Conservation (phyloP, 2,797 vertebrate species). For the Synanceia verrucosa region DNA sequence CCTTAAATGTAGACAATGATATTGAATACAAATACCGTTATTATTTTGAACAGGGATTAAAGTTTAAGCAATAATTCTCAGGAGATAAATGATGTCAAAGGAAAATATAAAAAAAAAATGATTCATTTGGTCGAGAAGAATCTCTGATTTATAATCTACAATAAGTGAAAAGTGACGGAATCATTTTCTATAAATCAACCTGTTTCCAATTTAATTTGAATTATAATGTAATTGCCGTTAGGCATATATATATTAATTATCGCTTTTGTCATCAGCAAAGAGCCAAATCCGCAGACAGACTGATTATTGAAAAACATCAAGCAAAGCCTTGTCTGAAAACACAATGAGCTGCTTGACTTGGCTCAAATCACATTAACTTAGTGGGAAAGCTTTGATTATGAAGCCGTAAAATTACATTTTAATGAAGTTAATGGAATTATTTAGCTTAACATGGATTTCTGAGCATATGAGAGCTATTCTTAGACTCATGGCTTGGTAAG, state of each 20-base stretch:
- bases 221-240: background rate
- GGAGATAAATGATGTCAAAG: no score
- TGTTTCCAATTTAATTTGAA: background rate
- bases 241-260: background rate
- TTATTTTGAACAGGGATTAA: background rate
- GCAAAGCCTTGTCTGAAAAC: constrained; percentile 30
- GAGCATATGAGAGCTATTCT: background rate
- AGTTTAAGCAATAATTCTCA: background rate
- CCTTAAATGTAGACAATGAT: background rate
- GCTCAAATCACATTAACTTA: constrained; percentile 35
- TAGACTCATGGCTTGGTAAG: background rate
- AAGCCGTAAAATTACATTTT: constrained; percentile 60
- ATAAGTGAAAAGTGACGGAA: background rate
- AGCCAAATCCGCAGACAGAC: background rate
- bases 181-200: background rate
- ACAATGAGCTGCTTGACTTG: constrained; percentile 56
- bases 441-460: constrained; percentile 28
- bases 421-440: constrained; percentile 51
- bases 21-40: background rate
- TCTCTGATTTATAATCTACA: no score
- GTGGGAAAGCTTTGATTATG: constrained; percentile 50
- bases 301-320: constrained; percentile 46
- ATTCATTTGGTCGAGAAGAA: background rate
- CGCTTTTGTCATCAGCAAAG: background rate
- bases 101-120: background rate